A percentile compares a stretch with the other conserved stretches of the same genome.
Evolutionary conservation across 2,797 vertebrate species (phyloP).

Genomic region (Karalla daura): DNA sequence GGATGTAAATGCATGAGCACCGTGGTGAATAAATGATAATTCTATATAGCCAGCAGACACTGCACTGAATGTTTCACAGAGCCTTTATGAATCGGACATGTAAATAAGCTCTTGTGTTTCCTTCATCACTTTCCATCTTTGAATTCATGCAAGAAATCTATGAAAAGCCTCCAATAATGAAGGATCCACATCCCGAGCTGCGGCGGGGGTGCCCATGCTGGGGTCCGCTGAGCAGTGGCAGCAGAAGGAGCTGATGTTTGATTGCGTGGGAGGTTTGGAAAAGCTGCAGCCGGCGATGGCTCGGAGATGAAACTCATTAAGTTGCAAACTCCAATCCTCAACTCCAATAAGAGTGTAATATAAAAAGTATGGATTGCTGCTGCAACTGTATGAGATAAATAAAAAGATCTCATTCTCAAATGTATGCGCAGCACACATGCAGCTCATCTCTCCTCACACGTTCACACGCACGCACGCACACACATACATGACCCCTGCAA

Average conservation of each 20-base stretch:
- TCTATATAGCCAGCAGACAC: background rate
- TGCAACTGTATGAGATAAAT: conserved; percentile 56
- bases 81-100: conserved; percentile 20
- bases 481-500: conserved; percentile 33
- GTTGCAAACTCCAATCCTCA: conserved; percentile 63
- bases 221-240: conserved; percentile 14
- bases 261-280: conserved; percentile 60
- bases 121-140: conserved; percentile 5
- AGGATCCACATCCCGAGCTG: conserved; percentile 31
- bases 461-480: conserved; percentile 1
- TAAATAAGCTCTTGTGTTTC: conserved; percentile 17
- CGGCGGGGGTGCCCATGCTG: conserved; percentile 24
- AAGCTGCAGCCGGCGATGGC: conserved; percentile 38
- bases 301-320: conserved; percentile 78
- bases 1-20: background rate
- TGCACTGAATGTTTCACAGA: background rate
- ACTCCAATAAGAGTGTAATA: conserved; percentile 74
- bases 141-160: conserved; percentile 9
- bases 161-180: conserved; percentile 30
- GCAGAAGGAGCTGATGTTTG: conserved; percentile 54
- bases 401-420: conserved; percentile 54
- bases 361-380: conserved; percentile 72
- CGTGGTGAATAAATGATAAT: too few relatives aligned
- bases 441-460: background rate
- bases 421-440: conserved; percentile 15